These are phyloP conservation scores for Geodia barretti DNA, from an alignment of 37 sponge, comb jelly and placozoan genomes.

Conservation along the genomic window DNA sequence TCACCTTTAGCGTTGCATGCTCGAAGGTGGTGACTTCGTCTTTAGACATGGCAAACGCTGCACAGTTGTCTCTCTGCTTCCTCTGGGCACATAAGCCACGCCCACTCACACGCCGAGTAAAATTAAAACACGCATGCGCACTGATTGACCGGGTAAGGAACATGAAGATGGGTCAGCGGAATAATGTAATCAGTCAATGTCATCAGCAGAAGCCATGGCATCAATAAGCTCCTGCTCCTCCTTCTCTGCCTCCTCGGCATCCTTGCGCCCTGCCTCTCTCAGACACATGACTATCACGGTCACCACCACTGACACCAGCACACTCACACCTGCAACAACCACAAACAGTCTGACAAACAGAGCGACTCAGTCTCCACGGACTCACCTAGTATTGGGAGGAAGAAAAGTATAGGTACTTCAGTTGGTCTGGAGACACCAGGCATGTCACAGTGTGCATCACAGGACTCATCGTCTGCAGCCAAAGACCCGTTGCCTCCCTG, in stretches of 20 bases:
- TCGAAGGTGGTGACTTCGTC: constrained; percentile 76
- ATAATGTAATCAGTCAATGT: background rate
- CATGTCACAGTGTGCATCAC: background rate
- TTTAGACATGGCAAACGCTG: constrained; percentile 29
- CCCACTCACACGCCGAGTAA: too few relatives aligned
- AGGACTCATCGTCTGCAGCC: background rate
- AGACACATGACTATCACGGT: constrained; percentile 62
- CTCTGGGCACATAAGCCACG: too few relatives aligned
- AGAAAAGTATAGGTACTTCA: background rate
- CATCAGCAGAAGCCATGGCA: constrained; percentile 1
- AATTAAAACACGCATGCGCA: too few relatives aligned
- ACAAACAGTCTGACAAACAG: too few relatives aligned
- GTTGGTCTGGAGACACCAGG: background rate
- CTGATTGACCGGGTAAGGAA: too few relatives aligned
- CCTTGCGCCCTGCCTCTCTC: constrained; percentile 39
- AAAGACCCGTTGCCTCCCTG: background rate
- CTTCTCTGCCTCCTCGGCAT: constrained; percentile 36
- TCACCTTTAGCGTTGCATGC: constrained; percentile 84
- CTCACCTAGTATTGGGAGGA: background rate
- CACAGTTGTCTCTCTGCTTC: too few relatives aligned
- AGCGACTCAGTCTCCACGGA: too few relatives aligned
- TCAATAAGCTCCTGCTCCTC: constrained; percentile 44
- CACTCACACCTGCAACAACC: constrained; percentile 20
- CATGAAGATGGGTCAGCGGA: background rate
- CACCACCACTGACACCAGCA: constrained; percentile 26